Percentiles rank a stretch among this genome's conserved stretches.
Conservation (phyloP, 2,888 invertebrate genomes). For the Crioceris asparagi region DNA sequence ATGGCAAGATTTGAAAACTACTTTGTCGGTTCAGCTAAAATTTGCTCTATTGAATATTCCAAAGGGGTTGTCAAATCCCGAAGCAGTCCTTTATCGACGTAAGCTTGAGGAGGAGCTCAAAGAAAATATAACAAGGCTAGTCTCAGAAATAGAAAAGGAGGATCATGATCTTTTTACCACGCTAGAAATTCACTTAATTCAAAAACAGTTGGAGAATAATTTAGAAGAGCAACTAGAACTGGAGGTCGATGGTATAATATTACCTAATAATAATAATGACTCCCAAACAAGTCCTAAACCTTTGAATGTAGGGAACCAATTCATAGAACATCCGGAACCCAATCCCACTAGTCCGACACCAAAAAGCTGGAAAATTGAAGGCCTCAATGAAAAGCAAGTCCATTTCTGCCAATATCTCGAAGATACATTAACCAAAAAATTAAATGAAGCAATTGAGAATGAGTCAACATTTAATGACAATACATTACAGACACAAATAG, state of each 20-base stretch:
- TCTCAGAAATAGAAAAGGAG: slow-evolving; percentile 2
- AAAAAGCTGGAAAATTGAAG: slow-evolving; percentile 2
- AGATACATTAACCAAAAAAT: slow-evolving; percentile 1
- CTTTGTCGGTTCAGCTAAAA: too few relatives aligned
- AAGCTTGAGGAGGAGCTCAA: too few relatives aligned
- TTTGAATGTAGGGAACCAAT: neutral
- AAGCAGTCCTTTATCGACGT: too few relatives aligned
- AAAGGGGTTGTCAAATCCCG: too few relatives aligned
- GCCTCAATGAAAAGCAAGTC: slow-evolving; percentile 1
- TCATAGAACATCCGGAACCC: neutral
- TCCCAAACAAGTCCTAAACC: neutral
- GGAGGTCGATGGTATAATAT: slow-evolving; percentile 1
- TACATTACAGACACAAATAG: neutral
- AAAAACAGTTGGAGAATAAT: neutral
- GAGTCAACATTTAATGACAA: neutral
- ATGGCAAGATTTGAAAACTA: too few relatives aligned
- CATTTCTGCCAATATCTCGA: neutral
- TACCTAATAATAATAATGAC: too few relatives aligned
- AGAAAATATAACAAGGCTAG: too few relatives aligned
- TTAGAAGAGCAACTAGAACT: neutral
- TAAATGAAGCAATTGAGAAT: neutral
- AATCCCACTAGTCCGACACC: neutral
- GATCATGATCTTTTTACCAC: neutral
- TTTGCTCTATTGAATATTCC: too few relatives aligned
- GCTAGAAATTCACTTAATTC: neutral